phyloP scores from a whole-genome alignment of 2,113 vertebrate genomes.

The Carassius auratus region DNA sequence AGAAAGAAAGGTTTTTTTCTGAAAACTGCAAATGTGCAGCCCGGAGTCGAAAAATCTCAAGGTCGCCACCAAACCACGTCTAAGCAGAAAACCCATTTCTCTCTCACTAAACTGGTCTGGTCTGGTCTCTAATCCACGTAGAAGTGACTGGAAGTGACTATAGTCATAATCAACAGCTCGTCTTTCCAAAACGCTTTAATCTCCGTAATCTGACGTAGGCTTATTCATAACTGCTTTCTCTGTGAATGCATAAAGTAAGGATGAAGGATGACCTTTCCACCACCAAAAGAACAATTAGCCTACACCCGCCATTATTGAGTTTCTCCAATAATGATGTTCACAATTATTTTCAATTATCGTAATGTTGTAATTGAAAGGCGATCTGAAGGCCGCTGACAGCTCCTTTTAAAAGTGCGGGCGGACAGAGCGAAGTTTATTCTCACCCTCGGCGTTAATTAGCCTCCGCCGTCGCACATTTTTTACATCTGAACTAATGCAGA shows the following conservation, averaged over 20 bases:
- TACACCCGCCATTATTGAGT: constrained; percentile 50
- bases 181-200: constrained; percentile 46
- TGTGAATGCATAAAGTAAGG: constrained; percentile 29
- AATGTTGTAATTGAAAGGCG: constrained; percentile 65
- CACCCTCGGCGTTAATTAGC: constrained; percentile 57
- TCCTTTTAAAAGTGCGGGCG: constrained; percentile 57
- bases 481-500: constrained; percentile 40
- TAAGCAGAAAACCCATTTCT: constrained; percentile 34
- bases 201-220: constrained; percentile 52
- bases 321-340: constrained; percentile 56
- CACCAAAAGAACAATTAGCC: constrained; percentile 35
- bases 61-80: constrained; percentile 43
- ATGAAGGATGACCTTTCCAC: constrained; percentile 48
- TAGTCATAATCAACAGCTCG: constrained; percentile 23
- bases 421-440: constrained; percentile 46
- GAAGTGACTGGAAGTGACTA: constrained; percentile 34
- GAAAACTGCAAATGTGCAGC: neutral
- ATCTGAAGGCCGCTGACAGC: constrained; percentile 56
- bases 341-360: constrained; percentile 69
- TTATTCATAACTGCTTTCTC: constrained; percentile 56
- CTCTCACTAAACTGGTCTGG: constrained; percentile 25
- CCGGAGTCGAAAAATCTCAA: constrained; percentile 13
- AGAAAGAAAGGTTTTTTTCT: neutral
- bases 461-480: neutral
- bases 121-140: constrained; percentile 53